These are phyloP conservation scores for Vanessa tameamea DNA, from an alignment of 1,140 invertebrate genomes.

Conservation along the genomic window DNA sequence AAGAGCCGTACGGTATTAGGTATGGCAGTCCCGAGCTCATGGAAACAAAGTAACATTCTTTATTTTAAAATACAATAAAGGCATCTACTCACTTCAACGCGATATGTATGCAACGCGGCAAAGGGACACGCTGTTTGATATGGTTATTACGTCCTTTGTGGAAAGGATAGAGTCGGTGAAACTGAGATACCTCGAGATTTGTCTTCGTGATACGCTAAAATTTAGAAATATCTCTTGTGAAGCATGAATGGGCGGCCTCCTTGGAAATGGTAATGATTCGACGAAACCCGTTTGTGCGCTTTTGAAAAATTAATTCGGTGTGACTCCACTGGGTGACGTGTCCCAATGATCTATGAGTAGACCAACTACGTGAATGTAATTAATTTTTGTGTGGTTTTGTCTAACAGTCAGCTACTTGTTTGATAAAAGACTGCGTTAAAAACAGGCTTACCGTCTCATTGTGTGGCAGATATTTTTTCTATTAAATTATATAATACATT, in stretches of 20 bases:
- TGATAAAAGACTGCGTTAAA: slow-evolving; percentile 20
- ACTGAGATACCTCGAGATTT: slow-evolving; percentile 69
- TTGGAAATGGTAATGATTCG: slow-evolving; percentile 62
- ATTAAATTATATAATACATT: background rate
- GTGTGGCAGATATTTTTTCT: background rate
- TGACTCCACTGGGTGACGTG: slow-evolving; percentile 43
- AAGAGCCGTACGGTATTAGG: slow-evolving; percentile 59
- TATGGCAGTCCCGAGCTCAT: slow-evolving; percentile 60
- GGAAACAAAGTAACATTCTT: slow-evolving; percentile 76
- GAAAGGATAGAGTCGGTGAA: slow-evolving; percentile 66
- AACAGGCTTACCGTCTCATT: slow-evolving; percentile 21
- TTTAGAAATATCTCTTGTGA: slow-evolving; percentile 57
- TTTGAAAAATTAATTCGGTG: slow-evolving; percentile 45
- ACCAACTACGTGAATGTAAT: slow-evolving; percentile 29
- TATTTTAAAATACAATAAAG: slow-evolving; percentile 71
- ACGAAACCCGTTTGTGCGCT: slow-evolving; percentile 49
- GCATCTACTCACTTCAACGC: slow-evolving; percentile 50
- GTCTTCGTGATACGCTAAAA: slow-evolving; percentile 76
- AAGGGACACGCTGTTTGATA: slow-evolving; percentile 78
- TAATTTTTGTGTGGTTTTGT: slow-evolving; percentile 37
- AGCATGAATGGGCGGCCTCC: slow-evolving; percentile 55
- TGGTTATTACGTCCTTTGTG: slow-evolving; percentile 79
- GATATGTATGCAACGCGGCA: slow-evolving; percentile 75
- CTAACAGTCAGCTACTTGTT: slow-evolving; percentile 30
- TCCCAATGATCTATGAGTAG: slow-evolving; percentile 28